These are phyloP conservation scores for Distichodus sexfasciatus DNA, from an alignment of 2,797 vertebrate species.

Conservation along the genomic window DNA sequence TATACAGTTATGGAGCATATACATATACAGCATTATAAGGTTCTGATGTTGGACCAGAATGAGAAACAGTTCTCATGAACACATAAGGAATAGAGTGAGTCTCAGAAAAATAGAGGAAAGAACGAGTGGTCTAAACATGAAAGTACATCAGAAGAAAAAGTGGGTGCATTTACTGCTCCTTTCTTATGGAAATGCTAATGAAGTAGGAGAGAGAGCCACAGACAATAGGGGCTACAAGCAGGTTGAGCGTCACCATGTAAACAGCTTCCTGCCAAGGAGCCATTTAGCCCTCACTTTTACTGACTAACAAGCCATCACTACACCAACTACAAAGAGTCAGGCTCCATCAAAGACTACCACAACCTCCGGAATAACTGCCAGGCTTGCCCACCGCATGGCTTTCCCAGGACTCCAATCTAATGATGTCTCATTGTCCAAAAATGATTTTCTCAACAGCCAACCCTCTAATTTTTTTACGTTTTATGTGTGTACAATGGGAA, in stretches of 20 bases:
- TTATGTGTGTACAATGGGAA: too few relatives aligned
- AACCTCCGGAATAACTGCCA: constrained; percentile 56
- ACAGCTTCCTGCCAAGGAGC: constrained; percentile 82
- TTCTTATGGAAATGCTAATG: constrained; percentile 85
- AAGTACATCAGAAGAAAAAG: constrained; percentile 78
- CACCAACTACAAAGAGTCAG: constrained; percentile 77
- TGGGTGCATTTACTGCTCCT: constrained; percentile 79
- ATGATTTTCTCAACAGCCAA: too few relatives aligned
- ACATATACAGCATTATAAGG: neutral
- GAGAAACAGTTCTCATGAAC: constrained; percentile 29
- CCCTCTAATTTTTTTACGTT: too few relatives aligned
- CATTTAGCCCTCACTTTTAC: constrained; percentile 82
- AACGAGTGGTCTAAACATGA: constrained; percentile 70
- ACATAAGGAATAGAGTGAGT: constrained; percentile 32
- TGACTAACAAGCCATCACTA: constrained; percentile 81
- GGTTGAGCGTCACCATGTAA: constrained; percentile 77
- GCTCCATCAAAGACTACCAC: constrained; percentile 74
- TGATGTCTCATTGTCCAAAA: too few relatives aligned
- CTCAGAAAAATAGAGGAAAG: constrained; percentile 35
- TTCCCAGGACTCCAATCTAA: constrained; percentile 69
- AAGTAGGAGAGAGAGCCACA: constrained; percentile 73
- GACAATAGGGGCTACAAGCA: constrained; percentile 77
- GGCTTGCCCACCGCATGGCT: constrained; percentile 47
- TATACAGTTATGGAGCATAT: neutral
- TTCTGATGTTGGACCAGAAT: constrained; percentile 1